Evolutionary conservation across 2,797 vertebrate genomes (phyloP), one percentile per base, ranked within the genome.

Genomic region (Tinamus major): DNA sequence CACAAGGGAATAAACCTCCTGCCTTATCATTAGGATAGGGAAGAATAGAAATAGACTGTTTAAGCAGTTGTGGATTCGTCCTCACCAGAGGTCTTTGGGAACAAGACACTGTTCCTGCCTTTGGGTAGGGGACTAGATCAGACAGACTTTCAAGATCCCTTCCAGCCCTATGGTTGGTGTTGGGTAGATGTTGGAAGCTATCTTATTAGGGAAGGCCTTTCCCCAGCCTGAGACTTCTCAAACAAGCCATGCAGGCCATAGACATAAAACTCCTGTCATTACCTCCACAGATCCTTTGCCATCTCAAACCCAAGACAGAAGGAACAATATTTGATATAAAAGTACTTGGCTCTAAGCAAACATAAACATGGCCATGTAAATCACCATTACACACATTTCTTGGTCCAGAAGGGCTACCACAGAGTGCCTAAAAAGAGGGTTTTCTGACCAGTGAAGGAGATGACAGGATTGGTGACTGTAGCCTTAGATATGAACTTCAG

Each of bases 81-180:
- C 26, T 93, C 81, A 20, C 89, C 93, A 95, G 72, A 96, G 37
- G 68, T 41, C 88, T 78, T 42, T 27, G 39, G 92, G 89, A 94
- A 91, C 78, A 96, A 95, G 89, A 92, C 61, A 79, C 9, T 82
- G 64, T 31, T 91, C 59, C 90, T 95, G 95, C 96, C 94, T 94
- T 93, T 94, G 89, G 87, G 65, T 58, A 93, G 79, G 65, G 92
- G 76, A 77, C 61, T 17, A 89, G 91, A 95, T 93, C 91, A 96
- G 83, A 94, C 95, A 1, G 31, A 87, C 93, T 96, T 71, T 37
- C 27, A 62, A 85, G 91, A 94, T 93, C 81, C 92, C 94, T 95
- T 91, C 91, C 94, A 96, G 96, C 93, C 58, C 72, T 92, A 1
- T 83, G 95, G 62, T 89, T 94, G 85, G 37, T 29, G 13, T 13